phyloP scores from a whole-genome alignment of 1,140 invertebrate genomes.

The Matsumurasca onukii region DNA sequence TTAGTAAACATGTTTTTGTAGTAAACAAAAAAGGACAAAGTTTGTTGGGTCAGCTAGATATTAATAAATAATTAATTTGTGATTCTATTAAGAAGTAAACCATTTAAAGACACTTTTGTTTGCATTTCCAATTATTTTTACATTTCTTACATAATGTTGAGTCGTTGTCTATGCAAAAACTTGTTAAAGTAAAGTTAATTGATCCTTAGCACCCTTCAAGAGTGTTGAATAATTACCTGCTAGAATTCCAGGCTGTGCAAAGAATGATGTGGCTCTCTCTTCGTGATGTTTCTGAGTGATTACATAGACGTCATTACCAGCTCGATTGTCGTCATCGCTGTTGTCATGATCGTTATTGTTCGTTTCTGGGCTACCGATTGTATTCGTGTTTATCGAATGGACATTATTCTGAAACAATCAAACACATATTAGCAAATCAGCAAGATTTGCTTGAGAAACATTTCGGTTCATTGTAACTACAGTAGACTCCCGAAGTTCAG shows the following conservation, averaged over 20 bases:
- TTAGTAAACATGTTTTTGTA: too few species aligned
- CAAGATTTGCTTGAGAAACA: too few species aligned
- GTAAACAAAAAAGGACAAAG: too few species aligned
- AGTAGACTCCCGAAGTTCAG: too few species aligned
- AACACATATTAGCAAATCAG: background rate
- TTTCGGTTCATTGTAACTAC: too few species aligned
- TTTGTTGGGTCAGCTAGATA: too few species aligned
- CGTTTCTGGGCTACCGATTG: slow-evolving; percentile 34
- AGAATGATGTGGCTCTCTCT: slow-evolving; percentile 84
- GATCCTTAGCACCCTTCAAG: too few species aligned
- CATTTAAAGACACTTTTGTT: too few species aligned
- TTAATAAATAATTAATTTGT: background rate
- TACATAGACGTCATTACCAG: slow-evolving; percentile 62
- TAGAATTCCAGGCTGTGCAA: slow-evolving; percentile 91
- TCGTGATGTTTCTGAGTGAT: slow-evolving; percentile 79
- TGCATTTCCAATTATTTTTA: too few species aligned
- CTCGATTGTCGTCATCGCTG: slow-evolving; percentile 45
- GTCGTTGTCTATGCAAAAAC: too few species aligned
- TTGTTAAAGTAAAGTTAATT: too few species aligned
- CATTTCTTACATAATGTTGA: too few species aligned
- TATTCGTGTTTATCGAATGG: slow-evolving; percentile 16
- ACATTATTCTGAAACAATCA: slow-evolving; percentile 8
- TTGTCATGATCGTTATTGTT: slow-evolving; percentile 31
- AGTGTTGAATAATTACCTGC: slow-evolving; percentile 68
- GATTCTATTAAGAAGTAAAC: background rate